Base-by-base conservation (phyloP, 30 jellyfish, hydroid and myxozoan genomes). In the Nemopilema nomurai region DNA sequence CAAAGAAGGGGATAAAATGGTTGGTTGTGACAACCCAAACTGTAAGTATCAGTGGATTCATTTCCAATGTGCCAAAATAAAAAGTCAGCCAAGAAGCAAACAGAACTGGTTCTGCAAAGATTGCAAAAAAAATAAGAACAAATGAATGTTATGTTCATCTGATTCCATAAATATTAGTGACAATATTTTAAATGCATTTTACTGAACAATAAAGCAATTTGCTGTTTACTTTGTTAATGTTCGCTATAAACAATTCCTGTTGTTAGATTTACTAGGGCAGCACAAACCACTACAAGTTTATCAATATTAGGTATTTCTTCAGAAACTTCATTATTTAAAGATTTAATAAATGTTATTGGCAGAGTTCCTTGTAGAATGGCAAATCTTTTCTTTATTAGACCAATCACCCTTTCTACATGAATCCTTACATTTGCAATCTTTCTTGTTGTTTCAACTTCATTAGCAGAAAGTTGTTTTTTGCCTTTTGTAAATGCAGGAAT, bases 11-110 rank as follows among this genome's bases (percentile, higher is more conserved):
- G 90, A 80, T 18, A 67, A 63, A 30, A 63, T 80, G 90, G 71
- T 63, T 18, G 90, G 90, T 26, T 80, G 90, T 67, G 90, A 80
- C 85, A 80, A 80, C 69, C 71, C 90, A 41, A 77, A 29, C 71
- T 80, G 90, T 49, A 64, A 62, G 25, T 80, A 23, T 49, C 67
- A 80, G 50, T 80, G 90, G 90, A 65, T 80, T 18, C 90, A 80
- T 33, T 80, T 49, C 49, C 67, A 65, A 33, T 80, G 90, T 67
- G 84, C 90, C 4, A 28, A 66, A 67, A 80, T 80, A 3, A 80
- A 63, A 67, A 64, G 26, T 21, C 67, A 19, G 22, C 90, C 90
- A 63, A 69, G 74, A 64, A 64, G 74, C 74, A 78, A 80, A 51
- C 51, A 66, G 71, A 33, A 26, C 69, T 80, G 90, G 90, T 80